Evolutionary conservation across 2,113 vertebrate species (phyloP), one percentile per base, ranked within the genome.

Genomic region (Anoplopoma fimbria): DNA sequence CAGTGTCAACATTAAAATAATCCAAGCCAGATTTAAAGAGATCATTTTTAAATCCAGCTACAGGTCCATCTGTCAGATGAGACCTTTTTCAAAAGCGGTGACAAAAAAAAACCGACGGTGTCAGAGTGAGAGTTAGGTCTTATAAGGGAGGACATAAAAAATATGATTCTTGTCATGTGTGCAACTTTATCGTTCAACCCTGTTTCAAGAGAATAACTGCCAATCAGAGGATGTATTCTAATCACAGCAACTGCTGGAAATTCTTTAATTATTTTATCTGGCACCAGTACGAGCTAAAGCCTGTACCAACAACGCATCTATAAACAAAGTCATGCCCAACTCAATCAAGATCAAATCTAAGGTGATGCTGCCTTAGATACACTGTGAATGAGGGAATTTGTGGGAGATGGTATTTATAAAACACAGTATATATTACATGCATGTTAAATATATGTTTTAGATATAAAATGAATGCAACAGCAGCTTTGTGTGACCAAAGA

Each of bases 191-290:
- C 19, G 36, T 31, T 70, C 31, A 62, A 9, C 8, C 2, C 25
- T 45, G 49, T 64, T 34, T 9, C 13, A 45, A 31, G 2, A 42
- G 15, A 40, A 57, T 49, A 34, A 1, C 13, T 83, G 33, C n/a
- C 31, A 69, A 8, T 73, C 6, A 3, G 23, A 64, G 5, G 19
- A 63, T 4, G 53, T 61, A 67, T 55, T 69, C 23, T 58, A 38
- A 69, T 72, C 9, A 47, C 27, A 61, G 40, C 9, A 77, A 64
- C n/a, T 23, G 6, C 27, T 31, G 53, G 61, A 31, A 51, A 57
- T 36, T 17, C 55, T 77, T 38, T 49, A 57, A 67, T 61, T 47
- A 47, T 65, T 27, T 64, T 40, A 69, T n/a, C 60, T 79, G 75
- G 40, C 65, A 68, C 25, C 29, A 19, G 27, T 25, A 63, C 13